Evolutionary conservation across 1,140 invertebrate genomes (phyloP).

Genomic region (Heterodera schachtii): DNA sequence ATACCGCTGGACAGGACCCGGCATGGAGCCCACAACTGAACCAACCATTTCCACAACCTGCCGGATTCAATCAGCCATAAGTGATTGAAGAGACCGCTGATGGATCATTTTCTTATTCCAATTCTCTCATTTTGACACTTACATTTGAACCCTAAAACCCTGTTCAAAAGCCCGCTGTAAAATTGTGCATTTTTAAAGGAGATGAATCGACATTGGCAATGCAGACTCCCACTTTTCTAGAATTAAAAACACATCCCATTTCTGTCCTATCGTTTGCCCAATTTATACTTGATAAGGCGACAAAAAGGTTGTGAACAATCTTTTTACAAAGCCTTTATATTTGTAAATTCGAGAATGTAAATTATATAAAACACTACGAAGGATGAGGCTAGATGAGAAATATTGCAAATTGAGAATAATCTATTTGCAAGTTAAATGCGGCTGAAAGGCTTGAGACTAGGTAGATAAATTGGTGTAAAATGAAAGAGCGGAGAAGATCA

Average conservation of each 20-base stretch:
- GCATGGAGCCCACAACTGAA: slow-evolving; percentile 64
- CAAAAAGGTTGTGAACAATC: no score
- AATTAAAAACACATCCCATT: not conserved
- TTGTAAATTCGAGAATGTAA: no score
- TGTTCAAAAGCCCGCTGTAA: not conserved
- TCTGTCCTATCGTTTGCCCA: no score
- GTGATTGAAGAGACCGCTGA: not conserved
- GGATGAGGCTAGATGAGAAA: no score
- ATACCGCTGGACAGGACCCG: slow-evolving; percentile 39
- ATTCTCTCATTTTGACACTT: not conserved
- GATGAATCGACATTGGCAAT: not conserved
- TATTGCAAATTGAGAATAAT: no score
- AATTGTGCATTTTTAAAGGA: not conserved
- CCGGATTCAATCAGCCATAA: slow-evolving; percentile 56
- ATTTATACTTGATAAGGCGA: no score
- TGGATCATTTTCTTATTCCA: not conserved
- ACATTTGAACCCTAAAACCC: not conserved
- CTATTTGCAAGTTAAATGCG: no score
- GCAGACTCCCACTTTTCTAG: not conserved
- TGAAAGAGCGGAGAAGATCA: not conserved
- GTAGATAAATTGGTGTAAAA: no score
- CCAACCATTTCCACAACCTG: slow-evolving; percentile 49
- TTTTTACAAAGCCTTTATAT: no score
- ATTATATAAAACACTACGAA: no score
- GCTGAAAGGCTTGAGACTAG: no score